These are phyloP conservation scores for Laterallus jamaicensis DNA, from an alignment of 2,113 vertebrate genomes.

Conservation along the genomic window DNA sequence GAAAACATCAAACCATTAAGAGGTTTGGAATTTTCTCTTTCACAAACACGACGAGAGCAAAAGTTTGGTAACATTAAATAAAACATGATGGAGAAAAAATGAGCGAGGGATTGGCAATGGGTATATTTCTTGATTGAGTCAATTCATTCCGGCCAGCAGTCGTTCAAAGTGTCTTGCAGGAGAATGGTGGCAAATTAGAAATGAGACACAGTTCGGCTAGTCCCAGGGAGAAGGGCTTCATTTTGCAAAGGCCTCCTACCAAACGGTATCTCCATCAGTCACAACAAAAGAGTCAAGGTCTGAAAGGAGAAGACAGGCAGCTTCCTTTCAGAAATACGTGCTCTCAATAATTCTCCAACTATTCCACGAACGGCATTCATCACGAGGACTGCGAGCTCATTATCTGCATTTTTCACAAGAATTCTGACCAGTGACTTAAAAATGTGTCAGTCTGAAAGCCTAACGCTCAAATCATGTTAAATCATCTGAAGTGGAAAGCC, in stretches of 20 bases:
- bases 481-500: background rate
- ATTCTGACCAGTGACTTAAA: background rate
- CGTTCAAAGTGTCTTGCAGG: background rate
- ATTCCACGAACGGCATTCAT: background rate
- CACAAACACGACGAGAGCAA: background rate
- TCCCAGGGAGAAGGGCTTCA: background rate
- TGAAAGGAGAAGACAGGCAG: background rate
- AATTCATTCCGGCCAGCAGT: background rate
- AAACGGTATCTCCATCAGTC: background rate
- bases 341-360: background rate
- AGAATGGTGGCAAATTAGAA: conserved; percentile 2
- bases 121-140: background rate
- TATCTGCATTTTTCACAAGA: background rate
- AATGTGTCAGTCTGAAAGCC: background rate
- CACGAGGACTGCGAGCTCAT: background rate
- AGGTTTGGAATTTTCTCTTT: background rate
- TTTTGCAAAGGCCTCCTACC: background rate
- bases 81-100: background rate
- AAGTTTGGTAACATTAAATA: conserved; percentile 21
- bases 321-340: background rate
- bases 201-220: background rate
- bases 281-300: background rate
- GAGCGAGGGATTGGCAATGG: background rate
- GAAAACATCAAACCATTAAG: background rate
- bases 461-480: background rate